These are phyloP conservation scores for Fopius arisanus DNA, from an alignment of 1,140 invertebrate genomes.

Conservation along the genomic window DNA sequence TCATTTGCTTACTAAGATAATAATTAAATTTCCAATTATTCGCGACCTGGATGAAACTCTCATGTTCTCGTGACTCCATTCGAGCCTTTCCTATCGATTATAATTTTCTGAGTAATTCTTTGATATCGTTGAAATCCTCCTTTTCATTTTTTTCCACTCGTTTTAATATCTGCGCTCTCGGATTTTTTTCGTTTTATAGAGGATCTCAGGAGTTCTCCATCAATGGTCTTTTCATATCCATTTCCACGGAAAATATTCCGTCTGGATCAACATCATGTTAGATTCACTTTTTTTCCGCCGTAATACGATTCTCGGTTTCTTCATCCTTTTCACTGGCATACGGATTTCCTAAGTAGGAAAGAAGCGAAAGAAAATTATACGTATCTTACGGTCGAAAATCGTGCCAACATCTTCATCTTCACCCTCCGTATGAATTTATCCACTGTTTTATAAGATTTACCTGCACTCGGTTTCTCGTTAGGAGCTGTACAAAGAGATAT, in stretches of 20 bases:
- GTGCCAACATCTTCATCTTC: background rate
- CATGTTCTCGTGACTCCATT: too few relatives aligned
- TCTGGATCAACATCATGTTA: constrained; percentile 2
- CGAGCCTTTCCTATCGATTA: too few relatives aligned
- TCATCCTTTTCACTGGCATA: background rate
- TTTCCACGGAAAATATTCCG: background rate
- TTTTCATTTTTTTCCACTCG: background rate
- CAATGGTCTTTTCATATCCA: background rate
- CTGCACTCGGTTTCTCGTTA: constrained; percentile 3
- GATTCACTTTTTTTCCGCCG: background rate
- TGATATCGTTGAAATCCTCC: background rate
- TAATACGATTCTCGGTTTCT: background rate
- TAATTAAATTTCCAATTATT: too few relatives aligned
- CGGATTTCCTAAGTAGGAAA: constrained; percentile 1
- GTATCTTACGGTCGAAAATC: background rate
- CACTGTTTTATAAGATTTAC: background rate
- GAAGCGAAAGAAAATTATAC: background rate
- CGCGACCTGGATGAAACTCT: too few relatives aligned
- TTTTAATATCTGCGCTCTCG: background rate
- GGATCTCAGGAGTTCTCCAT: background rate
- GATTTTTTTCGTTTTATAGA: constrained; percentile 6
- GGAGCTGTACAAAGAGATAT: constrained; percentile 11
- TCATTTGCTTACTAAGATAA: too few relatives aligned
- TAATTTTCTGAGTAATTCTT: background rate
- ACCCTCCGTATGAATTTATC: background rate